Base-by-base conservation (phyloP, 2,113 vertebrate species). In the Pandion haliaetus region DNA sequence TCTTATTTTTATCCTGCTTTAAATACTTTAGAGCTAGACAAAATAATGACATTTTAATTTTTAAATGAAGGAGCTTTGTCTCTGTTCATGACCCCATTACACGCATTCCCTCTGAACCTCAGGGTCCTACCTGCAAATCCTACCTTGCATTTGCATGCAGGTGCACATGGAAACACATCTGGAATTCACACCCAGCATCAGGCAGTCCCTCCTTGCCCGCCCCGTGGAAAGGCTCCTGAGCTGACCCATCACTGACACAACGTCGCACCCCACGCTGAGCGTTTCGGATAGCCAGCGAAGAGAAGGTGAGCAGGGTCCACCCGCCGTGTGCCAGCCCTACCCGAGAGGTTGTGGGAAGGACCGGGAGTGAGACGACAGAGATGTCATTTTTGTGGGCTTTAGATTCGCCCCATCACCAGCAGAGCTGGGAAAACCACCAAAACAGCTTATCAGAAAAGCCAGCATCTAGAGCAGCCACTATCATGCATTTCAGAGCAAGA, bases 271-370 rank as follows among this genome's bases (percentile, higher is more conserved):
- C 54, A 21, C 1, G 1, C 20, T 9, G 42, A n/a, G 47, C 3
- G 47, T 5, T 28, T 19, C n/a, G 5, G 8, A 32, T 8, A 10
- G 47, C n/a, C 4, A 5, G 49, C 8, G 38, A 23, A 26, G 40
- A 47, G 23, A 23, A 45, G 34, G 17, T 0, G 1, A 67, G n/a
- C 28, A 13, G 52, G 38, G 45, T n/a, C 54, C 34, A 20, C 32
- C 18, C 8, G 5, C 36, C 2, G 1, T 6, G 12, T 9, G 44
- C 36, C 52, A 44, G 61, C 52, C 36, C 1, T 0, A 34, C 14
- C 45, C 34, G 0, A 1, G 9, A 18, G 45, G 32, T 24, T 50
- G 42, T 1, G 1, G 86, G 59, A 12, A 23, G 17, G 24, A 16
- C 12, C 19, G 42, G 47, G n/a, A 55, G 7, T 2, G 29, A 42